Evolutionary conservation across 2,797 vertebrate species (phyloP).

Genomic region (Channa striata): DNA sequence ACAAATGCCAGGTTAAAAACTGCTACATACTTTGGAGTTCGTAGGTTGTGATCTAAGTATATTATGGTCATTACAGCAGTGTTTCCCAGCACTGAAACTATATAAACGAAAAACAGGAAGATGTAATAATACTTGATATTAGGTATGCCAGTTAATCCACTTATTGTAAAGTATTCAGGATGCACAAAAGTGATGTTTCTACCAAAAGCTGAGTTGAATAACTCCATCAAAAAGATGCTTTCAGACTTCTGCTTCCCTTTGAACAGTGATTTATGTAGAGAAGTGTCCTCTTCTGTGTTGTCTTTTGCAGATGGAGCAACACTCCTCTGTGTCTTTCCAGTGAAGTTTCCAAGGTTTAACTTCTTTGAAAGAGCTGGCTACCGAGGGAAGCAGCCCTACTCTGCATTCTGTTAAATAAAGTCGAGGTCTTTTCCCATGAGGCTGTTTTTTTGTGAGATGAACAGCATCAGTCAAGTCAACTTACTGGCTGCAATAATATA

Average conservation of each 20-base stretch:
- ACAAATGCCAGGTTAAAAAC: constrained; percentile 62
- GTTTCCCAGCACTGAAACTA: constrained; percentile 54
- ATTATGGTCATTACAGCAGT: constrained; percentile 50
- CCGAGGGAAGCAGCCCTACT: not conserved
- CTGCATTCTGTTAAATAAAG: not conserved
- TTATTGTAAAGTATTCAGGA: constrained; percentile 57
- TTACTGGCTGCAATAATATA: too few relatives aligned
- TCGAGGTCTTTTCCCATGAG: not conserved
- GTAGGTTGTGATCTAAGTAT: constrained; percentile 40
- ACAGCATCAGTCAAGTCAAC: too few relatives aligned
- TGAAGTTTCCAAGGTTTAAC: constrained; percentile 5
- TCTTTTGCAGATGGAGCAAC: too few relatives aligned
- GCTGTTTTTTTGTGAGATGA: not conserved
- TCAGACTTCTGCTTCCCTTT: too few relatives aligned
- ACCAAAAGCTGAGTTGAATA: constrained; percentile 50
- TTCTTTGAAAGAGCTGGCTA: not conserved
- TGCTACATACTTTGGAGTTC: constrained; percentile 53
- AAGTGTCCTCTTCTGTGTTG: not conserved
- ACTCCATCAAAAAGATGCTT: constrained; percentile 5
- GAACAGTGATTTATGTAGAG: not conserved
- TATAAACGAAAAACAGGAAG: constrained; percentile 47
- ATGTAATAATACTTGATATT: constrained; percentile 43
- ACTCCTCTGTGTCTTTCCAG: not conserved
- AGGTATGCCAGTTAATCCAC: constrained; percentile 31
- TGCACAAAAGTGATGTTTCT: constrained; percentile 56